Evolutionary conservation across 2,888 invertebrate species (phyloP).

Genomic region (Apodemia hepburni): DNA sequence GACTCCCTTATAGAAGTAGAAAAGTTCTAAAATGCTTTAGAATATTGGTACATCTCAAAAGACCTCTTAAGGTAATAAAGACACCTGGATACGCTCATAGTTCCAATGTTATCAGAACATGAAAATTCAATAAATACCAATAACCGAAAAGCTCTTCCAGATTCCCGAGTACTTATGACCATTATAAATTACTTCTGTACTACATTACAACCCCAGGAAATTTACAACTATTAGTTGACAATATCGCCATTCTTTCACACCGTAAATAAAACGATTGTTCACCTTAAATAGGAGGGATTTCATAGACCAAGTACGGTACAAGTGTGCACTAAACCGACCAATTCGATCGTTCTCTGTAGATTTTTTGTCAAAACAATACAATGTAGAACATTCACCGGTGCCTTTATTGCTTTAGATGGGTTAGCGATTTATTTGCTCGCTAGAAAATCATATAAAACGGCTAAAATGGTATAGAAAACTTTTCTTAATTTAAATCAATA

Average conservation of each 20-base stretch:
- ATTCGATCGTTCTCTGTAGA: constrained; percentile 1
- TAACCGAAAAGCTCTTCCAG: neutral
- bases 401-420: neutral
- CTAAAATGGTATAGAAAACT: neutral
- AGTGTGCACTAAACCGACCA: neutral
- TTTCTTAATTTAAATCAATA: no score
- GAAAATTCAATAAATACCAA: no score
- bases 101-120: no score
- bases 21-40: no score
- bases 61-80: no score
- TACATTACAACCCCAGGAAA: constrained; percentile 2
- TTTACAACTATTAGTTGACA: constrained; percentile 21
- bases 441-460: neutral
- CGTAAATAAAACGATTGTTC: constrained; percentile 53
- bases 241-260: constrained; percentile 38
- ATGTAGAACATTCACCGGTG: neutral
- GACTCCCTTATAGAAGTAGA: no score
- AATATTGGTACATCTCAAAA: no score
- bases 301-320: constrained; percentile 8
- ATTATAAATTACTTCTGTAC: constrained; percentile 23
- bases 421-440: neutral
- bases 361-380: constrained; percentile 13
- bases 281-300: constrained; percentile 38
- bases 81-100: no score
- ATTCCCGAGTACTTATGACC: neutral